Evolutionary conservation across 2,888 invertebrate species (phyloP).

Genomic region (Macrosiphum euphorbiae): DNA sequence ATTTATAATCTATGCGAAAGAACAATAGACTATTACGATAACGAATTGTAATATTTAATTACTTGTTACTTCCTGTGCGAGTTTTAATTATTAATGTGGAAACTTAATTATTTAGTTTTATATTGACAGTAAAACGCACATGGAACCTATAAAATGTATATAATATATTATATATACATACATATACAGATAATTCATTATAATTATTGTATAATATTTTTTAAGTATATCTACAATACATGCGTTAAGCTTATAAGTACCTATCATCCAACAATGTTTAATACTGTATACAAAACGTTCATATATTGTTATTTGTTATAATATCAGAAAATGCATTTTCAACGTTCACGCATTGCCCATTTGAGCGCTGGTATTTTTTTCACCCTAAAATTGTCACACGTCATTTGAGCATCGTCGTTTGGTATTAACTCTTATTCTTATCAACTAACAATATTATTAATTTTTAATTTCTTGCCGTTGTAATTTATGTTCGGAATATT

Average conservation of each 20-base stretch:
- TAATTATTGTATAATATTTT: neutral
- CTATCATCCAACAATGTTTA: neutral
- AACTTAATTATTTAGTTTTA: slow-evolving; percentile 18
- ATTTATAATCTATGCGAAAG: neutral
- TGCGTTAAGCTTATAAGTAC: neutral
- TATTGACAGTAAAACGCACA: neutral
- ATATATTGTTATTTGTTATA: neutral
- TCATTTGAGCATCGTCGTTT: neutral
- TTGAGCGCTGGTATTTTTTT: neutral
- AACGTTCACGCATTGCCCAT: neutral
- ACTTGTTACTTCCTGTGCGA: slow-evolving; percentile 13
- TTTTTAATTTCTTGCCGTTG: neutral
- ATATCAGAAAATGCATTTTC: neutral
- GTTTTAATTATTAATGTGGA: neutral
- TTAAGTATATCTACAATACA: neutral
- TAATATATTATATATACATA: neutral
- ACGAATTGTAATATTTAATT: slow-evolving; percentile 30
- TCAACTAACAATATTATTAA: neutral
- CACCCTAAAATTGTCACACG: neutral
- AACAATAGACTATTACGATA: slow-evolving; percentile 28
- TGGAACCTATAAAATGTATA: neutral
- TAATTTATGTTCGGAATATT: neutral
- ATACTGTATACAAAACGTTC: neutral
- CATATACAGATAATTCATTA: neutral
- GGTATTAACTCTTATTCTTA: neutral